A percentile compares a stretch with the other conserved stretches of the same genome.
Evolutionary conservation across 2,888 invertebrate species (phyloP).

Genomic region (Octonoba sinensis): DNA sequence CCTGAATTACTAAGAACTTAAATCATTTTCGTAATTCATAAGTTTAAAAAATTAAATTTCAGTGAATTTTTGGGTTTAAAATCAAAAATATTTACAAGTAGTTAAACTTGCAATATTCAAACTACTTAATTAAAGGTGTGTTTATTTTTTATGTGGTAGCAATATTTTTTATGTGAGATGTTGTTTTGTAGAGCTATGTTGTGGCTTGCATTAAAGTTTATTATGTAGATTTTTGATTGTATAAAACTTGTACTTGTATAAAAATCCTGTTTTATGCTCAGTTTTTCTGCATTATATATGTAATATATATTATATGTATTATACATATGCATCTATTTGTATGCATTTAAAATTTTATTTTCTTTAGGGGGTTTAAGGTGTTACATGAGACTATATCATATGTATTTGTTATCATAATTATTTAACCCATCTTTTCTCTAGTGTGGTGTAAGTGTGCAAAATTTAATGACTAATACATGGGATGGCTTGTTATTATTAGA

Average conservation of each 20-base stretch:
- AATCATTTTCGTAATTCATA: too few relatives aligned
- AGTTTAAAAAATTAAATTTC: too few relatives aligned
- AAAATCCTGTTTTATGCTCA: neutral
- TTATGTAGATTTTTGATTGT: conserved; percentile 4
- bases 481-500: too few relatives aligned
- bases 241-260: neutral
- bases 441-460: conserved; percentile 3
- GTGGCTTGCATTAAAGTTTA: neutral
- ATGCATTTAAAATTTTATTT: neutral
- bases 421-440: neutral
- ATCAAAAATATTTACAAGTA: too few relatives aligned
- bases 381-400: neutral
- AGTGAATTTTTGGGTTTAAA: too few relatives aligned
- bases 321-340: neutral
- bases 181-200: too few relatives aligned
- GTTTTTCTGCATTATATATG: conserved; percentile 1
- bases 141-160: too few relatives aligned
- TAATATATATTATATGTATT: neutral
- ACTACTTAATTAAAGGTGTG: too few relatives aligned
- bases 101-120: too few relatives aligned
- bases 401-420: conserved; percentile 2
- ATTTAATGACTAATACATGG: neutral
- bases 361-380: neutral
- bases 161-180: too few relatives aligned
- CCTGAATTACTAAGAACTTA: too few relatives aligned